phyloP scores from a whole-genome alignment of 2,888 invertebrate species.

The Andrena trimmerana region DNA sequence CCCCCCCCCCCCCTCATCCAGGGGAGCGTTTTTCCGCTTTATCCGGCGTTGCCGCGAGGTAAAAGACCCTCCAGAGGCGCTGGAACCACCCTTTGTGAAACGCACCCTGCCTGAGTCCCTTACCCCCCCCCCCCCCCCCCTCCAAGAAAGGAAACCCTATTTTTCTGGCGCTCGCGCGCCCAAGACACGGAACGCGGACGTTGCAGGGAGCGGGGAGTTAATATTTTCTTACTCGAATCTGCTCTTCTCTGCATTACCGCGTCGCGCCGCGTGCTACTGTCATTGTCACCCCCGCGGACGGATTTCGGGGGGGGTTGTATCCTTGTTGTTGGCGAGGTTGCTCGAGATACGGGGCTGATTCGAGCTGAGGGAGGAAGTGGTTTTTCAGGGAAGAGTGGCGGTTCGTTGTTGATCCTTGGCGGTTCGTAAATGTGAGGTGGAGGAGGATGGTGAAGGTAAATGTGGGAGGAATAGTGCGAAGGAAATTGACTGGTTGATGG shows the following conservation, averaged over 20 bases:
- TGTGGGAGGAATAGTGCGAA: background rate
- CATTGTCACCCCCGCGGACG: slow-evolving; percentile 3
- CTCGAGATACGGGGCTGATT: slow-evolving; percentile 16
- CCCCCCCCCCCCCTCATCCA: background rate
- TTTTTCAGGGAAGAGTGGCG: no score
- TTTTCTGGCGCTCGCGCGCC: slow-evolving; percentile 31
- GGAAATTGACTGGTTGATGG: background rate
- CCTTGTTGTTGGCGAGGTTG: background rate
- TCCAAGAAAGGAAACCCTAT: slow-evolving; percentile 51
- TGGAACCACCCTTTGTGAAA: slow-evolving; percentile 47
- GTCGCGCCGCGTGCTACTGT: background rate
- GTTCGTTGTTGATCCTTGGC: slow-evolving; percentile 4
- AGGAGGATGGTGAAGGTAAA: background rate
- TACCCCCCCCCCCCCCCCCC: background rate
- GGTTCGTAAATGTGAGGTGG: background rate
- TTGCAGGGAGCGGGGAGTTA: background rate
- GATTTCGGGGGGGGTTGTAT: slow-evolving; percentile 1
- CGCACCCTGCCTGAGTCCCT: slow-evolving; percentile 31
- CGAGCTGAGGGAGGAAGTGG: background rate
- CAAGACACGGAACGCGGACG: background rate
- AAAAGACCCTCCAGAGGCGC: slow-evolving; percentile 61
- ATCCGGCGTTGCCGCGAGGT: slow-evolving; percentile 59
- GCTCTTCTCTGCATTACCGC: background rate
- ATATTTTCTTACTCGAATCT: slow-evolving; percentile 39
- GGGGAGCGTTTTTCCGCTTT: slow-evolving; percentile 55